Evolutionary conservation across 2,113 vertebrate species (phyloP).

Genomic region (Heteronetta atricapilla): DNA sequence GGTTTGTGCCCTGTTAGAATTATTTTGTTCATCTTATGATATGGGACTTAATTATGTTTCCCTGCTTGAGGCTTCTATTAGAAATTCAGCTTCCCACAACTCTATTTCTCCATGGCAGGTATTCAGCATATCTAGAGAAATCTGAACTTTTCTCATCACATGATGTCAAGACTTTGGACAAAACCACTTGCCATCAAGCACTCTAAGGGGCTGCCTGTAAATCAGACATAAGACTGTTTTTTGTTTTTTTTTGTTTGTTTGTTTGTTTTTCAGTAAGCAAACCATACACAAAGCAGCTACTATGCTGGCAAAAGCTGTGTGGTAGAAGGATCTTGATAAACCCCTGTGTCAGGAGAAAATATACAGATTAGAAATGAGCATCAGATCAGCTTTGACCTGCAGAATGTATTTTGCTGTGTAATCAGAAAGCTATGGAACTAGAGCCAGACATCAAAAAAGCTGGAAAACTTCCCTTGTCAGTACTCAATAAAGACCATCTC

Average conservation of each 20-base stretch:
- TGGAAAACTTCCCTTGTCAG: not conserved
- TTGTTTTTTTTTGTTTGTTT: too few species aligned
- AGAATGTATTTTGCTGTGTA: not conserved
- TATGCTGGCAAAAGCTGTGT: not conserved
- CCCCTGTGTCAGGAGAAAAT: not conserved
- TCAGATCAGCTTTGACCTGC: not conserved
- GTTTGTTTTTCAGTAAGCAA: not conserved
- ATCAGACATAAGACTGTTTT: not conserved
- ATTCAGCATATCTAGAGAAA: not conserved
- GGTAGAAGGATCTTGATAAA: not conserved
- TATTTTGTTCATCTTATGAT: not conserved
- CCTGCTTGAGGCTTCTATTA: not conserved
- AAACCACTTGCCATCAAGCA: not conserved
- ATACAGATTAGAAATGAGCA: not conserved
- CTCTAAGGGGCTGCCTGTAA: not conserved
- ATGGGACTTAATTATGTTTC: slow-evolving; percentile 23
- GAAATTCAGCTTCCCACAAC: not conserved
- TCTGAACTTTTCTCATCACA: not conserved
- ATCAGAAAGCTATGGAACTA: not conserved
- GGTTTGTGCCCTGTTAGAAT: not conserved
- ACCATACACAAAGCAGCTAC: not conserved
- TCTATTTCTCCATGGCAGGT: not conserved
- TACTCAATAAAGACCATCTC: not conserved
- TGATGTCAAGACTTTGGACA: not conserved
- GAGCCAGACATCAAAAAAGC: not conserved